Conservation (phyloP, 1,140 invertebrate species). For the Drosophila kepulauana region DNA sequence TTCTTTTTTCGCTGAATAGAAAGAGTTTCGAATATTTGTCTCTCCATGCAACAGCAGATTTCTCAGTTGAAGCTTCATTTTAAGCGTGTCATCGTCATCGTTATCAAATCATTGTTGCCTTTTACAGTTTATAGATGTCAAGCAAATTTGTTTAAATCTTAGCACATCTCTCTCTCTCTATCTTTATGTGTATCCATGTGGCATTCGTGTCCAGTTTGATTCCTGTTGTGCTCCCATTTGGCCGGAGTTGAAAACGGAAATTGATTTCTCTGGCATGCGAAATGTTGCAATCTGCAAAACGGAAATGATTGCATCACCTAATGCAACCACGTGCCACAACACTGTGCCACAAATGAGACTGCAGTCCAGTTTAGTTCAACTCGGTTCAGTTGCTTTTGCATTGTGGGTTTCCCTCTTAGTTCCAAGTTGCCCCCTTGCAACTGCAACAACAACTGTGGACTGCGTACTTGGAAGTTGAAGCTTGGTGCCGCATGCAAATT, state of each 20-base stretch:
- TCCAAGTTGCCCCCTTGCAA: neutral
- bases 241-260: slow-evolving; percentile 60
- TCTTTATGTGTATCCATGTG: neutral
- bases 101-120: slow-evolving; percentile 33
- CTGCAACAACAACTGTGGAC: neutral
- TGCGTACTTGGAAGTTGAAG: slow-evolving; percentile 15
- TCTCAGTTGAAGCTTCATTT: too few relatives aligned
- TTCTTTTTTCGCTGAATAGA: too few relatives aligned
- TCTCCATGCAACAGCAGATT: too few relatives aligned
- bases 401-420: neutral
- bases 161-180: neutral
- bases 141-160: slow-evolving; percentile 12
- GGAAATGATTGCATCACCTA: slow-evolving; percentile 82
- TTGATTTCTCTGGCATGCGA: slow-evolving; percentile 73
- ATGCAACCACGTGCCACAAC: slow-evolving; percentile 70
- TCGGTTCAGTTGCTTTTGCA: slow-evolving; percentile 6
- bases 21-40: too few relatives aligned
- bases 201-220: slow-evolving; percentile 19
- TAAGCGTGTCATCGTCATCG: neutral
- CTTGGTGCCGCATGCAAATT: slow-evolving; percentile 71
- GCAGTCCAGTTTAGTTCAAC: slow-evolving; percentile 19
- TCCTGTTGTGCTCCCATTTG: slow-evolving; percentile 35
- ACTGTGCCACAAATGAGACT: slow-evolving; percentile 15
- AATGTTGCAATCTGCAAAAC: slow-evolving; percentile 66
- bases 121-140: slow-evolving; percentile 37